Base-by-base conservation (phyloP, 2,113 vertebrate genomes). In the Alligator sinensis region DNA sequence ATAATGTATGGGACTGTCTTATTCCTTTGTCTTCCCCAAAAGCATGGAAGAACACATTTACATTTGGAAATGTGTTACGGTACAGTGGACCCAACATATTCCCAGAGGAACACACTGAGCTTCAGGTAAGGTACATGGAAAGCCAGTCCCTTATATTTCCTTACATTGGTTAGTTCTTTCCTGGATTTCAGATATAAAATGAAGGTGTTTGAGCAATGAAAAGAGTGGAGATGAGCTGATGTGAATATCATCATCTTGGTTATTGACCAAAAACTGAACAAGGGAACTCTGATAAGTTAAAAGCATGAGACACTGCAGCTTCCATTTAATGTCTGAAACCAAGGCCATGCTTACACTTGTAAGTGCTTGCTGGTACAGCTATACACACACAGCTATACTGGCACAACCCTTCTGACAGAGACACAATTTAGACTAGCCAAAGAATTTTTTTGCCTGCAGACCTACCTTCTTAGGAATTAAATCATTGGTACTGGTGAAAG, bases 1-100 rank as follows among this genome's bases (percentile, higher is more conserved):
- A 28, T 79, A 7, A 2, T 18, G 9, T 4, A 13, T 5, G 38
- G 19, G 12, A 54, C 12, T 2, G 24, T 68, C 0, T 0, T 3
- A 24, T 5, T 10, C 83, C 80, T 16, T 28, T 1, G 11, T 15
- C 1, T 22, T 2, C 9, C 86, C 17, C 63, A 16, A 17, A 80
- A 86, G 25, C 15, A 82, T 4, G 8, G 54, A 87, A 91, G 10
- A 85, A 17, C 9, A 25, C 8, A 8, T 47, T 58, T 34, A 60
- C 74, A 6, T 4, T 17, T 9, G 6, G 78, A 30, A 59, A 84
- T 0, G 0, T 5, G 9, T 12, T 28, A n/a, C 75, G 11, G 19
- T 61, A 30, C 19, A 15, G 55, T n/a, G 30, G 18, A 7, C 22
- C 74, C 80, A 87, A 21, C n/a, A 15, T 22, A 66, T 66, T 8